These are phyloP conservation scores for Heliconius ismenius DNA, from an alignment of 2,888 invertebrate species.

Conservation along the genomic window DNA sequence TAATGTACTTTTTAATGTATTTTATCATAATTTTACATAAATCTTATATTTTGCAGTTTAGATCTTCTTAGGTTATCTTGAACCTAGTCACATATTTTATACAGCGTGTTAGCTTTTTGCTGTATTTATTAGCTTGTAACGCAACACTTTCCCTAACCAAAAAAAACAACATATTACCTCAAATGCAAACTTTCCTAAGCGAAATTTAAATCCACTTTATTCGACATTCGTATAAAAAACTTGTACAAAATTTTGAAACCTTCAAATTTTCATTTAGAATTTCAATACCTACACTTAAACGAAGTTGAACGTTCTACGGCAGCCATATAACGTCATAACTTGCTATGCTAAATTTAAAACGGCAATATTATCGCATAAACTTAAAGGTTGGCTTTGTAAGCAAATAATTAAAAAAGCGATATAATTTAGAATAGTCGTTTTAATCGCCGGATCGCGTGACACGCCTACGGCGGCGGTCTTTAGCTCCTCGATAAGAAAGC, in stretches of 20 bases:
- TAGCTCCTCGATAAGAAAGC: slow-evolving; percentile 58
- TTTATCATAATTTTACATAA: background rate
- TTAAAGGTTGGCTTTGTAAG: slow-evolving; percentile 42
- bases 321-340: slow-evolving; percentile 21
- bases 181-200: background rate
- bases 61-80: too few species aligned
- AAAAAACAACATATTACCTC: background rate
- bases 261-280: background rate
- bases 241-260: background rate
- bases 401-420: slow-evolving; percentile 64
- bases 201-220: background rate
- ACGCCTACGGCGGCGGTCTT: slow-evolving; percentile 58
- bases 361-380: slow-evolving; percentile 37
- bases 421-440: slow-evolving; percentile 53
- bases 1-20: background rate
- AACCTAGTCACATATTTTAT: too few species aligned
- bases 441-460: slow-evolving; percentile 74
- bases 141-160: background rate
- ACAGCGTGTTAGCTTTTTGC: background rate
- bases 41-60: background rate
- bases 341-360: slow-evolving; percentile 27
- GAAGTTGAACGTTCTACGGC: slow-evolving; percentile 2
- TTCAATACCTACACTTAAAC: background rate
- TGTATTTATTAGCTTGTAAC: background rate
- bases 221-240: background rate